Conservation (phyloP, 2,113 vertebrate species). For the Acrocephalus kingi region DNA sequence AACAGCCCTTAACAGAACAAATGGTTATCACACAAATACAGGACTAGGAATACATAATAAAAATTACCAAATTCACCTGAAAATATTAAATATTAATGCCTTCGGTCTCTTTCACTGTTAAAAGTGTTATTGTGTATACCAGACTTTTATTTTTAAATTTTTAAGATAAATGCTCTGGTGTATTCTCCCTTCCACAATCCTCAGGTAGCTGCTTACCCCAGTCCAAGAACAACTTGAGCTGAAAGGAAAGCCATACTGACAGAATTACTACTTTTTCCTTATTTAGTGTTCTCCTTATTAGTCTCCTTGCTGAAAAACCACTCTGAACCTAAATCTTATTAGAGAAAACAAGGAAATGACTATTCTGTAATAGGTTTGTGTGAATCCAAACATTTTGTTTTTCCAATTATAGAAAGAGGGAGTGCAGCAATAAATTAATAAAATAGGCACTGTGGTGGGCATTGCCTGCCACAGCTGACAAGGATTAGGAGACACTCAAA, state of each 20-base stretch:
- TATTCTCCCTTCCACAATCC: not conserved
- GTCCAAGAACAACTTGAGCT: not conserved
- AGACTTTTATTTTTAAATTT: not conserved
- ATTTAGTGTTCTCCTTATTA: not conserved
- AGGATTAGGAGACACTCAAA: not conserved
- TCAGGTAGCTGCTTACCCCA: not conserved
- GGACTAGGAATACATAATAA: not conserved
- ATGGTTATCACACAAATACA: not conserved
- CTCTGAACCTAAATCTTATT: not conserved
- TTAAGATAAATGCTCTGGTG: not conserved
- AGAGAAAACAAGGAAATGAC: not conserved
- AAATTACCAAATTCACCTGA: not conserved
- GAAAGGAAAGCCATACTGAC: not conserved
- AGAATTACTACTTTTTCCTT: not conserved
- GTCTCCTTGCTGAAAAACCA: not conserved
- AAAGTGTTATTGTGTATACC: not conserved
- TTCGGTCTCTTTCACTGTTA: not conserved
- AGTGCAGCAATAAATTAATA: not conserved
- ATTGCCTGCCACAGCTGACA: not conserved
- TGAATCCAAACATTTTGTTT: not conserved
- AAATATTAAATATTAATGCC: not conserved
- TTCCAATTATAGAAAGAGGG: not conserved
- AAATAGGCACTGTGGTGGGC: not conserved
- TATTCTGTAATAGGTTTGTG: not conserved
- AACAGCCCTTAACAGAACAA: not conserved